These are phyloP conservation scores for Coecobrya sp. DNA, from an alignment of 2,888 invertebrate genomes.

Conservation along the genomic window DNA sequence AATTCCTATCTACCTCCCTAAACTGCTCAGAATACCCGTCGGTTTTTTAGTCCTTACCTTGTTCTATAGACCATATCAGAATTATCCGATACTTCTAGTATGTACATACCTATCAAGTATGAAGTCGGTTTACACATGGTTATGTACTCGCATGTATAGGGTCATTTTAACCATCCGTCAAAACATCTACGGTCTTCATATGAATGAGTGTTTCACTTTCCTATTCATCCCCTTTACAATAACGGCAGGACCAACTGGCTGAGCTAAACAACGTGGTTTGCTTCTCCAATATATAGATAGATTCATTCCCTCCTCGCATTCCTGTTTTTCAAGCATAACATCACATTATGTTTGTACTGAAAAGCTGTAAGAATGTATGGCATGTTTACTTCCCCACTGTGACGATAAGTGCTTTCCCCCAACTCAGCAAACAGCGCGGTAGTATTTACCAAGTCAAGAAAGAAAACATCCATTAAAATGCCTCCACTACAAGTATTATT, in stretches of 20 bases:
- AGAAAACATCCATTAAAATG: conserved; percentile 78
- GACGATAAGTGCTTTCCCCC: conserved; percentile 80
- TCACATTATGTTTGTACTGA: not conserved
- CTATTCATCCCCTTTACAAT: not conserved
- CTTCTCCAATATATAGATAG: not conserved
- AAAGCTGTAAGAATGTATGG: conserved; percentile 38
- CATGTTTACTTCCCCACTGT: conserved; percentile 77
- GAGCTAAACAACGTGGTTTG: not conserved
- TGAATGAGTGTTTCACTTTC: conserved; percentile 51
- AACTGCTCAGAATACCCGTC: conserved; percentile 15
- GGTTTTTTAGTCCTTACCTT: not conserved
- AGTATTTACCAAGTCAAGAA: conserved; percentile 77
- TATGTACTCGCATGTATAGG: conserved; percentile 37
- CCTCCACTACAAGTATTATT: conserved; percentile 68
- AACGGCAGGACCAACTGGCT: not conserved
- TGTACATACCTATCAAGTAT: not conserved
- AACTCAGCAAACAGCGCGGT: conserved; percentile 32
- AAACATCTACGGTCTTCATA: conserved; percentile 62
- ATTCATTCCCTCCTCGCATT: not conserved
- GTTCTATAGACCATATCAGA: not conserved
- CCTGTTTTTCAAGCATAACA: not conserved
- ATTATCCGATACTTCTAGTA: not conserved
- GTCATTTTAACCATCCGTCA: conserved; percentile 75
- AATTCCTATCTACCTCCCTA: not conserved
- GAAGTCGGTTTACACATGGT: not conserved